phyloP scores from a whole-genome alignment of 2,113 vertebrate genomes.

The Takifugu flavidus region DNA sequence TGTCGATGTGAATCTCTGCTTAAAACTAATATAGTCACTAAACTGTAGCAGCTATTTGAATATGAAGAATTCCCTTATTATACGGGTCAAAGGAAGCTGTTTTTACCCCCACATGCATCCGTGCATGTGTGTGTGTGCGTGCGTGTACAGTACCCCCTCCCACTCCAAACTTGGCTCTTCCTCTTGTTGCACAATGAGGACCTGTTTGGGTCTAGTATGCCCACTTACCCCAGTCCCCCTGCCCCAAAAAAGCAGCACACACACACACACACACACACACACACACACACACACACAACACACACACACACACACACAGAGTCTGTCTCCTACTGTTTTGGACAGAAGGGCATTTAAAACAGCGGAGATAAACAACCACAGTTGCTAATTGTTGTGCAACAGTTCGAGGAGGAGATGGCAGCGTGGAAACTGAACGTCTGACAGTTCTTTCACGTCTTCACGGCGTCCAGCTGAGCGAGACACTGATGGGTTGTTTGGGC shows the following conservation, averaged over 20 bases:
- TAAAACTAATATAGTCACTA: slow-evolving; percentile 22
- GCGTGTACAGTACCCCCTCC: slow-evolving; percentile 11
- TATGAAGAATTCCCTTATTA: slow-evolving; percentile 52
- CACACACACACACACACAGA: slow-evolving; percentile 6
- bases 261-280: slow-evolving; percentile 17
- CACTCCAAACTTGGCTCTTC: slow-evolving; percentile 56
- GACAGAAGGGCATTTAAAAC: slow-evolving; percentile 60
- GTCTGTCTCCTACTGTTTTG: slow-evolving; percentile 44
- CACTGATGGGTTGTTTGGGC: too few species aligned
- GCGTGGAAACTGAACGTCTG: slow-evolving; percentile 10
- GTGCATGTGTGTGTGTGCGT: slow-evolving; percentile 3
- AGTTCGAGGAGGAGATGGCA: slow-evolving; percentile 16
- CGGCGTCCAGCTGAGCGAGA: slow-evolving; percentile 19
- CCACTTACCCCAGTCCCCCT: slow-evolving; percentile 41
- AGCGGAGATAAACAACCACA: slow-evolving; percentile 52
- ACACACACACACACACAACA: slow-evolving; percentile 17
- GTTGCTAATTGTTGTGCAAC: slow-evolving; percentile 46
- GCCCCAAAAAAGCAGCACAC: slow-evolving; percentile 37
- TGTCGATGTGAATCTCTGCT: slow-evolving; percentile 10
- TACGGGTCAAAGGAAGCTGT: slow-evolving; percentile 68
- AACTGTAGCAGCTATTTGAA: slow-evolving; percentile 20
- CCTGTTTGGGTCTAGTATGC: slow-evolving; percentile 82
- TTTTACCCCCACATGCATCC: slow-evolving; percentile 39
- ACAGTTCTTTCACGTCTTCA: slow-evolving; percentile 6
- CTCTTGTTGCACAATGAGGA: slow-evolving; percentile 86